Conservation (phyloP, 2,797 vertebrate genomes). For the Chromobotia macracanthus region DNA sequence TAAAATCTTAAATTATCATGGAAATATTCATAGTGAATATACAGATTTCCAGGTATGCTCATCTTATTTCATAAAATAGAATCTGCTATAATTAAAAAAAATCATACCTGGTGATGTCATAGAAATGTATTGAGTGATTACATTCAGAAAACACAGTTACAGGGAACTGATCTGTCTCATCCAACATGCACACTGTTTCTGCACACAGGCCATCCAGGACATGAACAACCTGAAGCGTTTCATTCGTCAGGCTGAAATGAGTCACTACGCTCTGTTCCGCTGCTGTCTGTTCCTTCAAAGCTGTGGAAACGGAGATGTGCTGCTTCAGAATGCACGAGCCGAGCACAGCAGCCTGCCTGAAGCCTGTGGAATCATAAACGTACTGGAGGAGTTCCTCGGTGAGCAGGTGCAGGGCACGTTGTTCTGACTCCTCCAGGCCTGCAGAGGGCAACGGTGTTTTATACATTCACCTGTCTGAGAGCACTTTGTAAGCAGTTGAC, state of each 20-base stretch:
- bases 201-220: slow-evolving; percentile 93
- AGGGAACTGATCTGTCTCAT: background rate
- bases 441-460: background rate
- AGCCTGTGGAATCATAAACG: slow-evolving; percentile 88
- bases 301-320: slow-evolving; percentile 91
- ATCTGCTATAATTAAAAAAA: no score
- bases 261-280: slow-evolving; percentile 94
- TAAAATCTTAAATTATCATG: no score
- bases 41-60: no score
- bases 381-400: slow-evolving; percentile 92
- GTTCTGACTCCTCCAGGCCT: slow-evolving; percentile 52
- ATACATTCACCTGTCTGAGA: background rate
- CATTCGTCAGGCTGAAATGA: slow-evolving; percentile 95
- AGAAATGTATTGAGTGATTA: no score
- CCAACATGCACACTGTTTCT: background rate
- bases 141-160: background rate
- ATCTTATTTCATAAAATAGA: no score
- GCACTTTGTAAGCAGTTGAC: background rate
- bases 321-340: slow-evolving; percentile 89
- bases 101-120: no score
- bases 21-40: no score
- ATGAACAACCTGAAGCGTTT: slow-evolving; percentile 98
- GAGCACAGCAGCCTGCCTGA: slow-evolving; percentile 92
- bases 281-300: slow-evolving; percentile 94
- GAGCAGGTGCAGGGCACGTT: slow-evolving; percentile 72